Evolutionary conservation across 2,888 invertebrate genomes (phyloP).

Genomic region (Pammene aurita): DNA sequence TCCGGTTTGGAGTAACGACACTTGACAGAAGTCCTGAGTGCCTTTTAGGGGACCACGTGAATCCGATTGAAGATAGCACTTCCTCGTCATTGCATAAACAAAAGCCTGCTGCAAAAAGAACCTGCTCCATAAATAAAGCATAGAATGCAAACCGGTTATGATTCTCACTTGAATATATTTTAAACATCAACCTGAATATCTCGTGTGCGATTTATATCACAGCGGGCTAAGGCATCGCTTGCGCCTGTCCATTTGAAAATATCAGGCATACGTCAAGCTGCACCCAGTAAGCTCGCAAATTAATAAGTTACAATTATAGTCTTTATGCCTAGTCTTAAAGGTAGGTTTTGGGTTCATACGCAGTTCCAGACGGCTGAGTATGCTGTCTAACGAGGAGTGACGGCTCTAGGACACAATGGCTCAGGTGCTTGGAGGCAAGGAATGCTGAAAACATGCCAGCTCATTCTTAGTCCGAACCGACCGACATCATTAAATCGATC

Average conservation of each 20-base stretch:
- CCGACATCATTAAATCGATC: constrained; percentile 30
- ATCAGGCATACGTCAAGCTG: constrained; percentile 59
- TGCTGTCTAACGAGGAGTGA: constrained; percentile 62
- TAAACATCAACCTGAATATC: constrained; percentile 52
- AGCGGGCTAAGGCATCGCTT: constrained; percentile 59
- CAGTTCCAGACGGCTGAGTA: constrained; percentile 56
- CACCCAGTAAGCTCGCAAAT: constrained; percentile 37
- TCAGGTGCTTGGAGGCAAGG: constrained; percentile 58
- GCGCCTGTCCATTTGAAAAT: constrained; percentile 61
- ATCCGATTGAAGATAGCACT: constrained; percentile 29
- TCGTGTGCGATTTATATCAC: constrained; percentile 59
- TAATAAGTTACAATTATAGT: constrained; percentile 44
- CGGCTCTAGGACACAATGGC: constrained; percentile 64
- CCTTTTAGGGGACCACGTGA: constrained; percentile 26
- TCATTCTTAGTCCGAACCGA: constrained; percentile 34
- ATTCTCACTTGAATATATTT: constrained; percentile 42
- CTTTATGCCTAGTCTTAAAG: constrained; percentile 48
- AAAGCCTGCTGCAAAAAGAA: constrained; percentile 10
- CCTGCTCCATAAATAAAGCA: constrained; percentile 11
- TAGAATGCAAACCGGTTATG: constrained; percentile 22
- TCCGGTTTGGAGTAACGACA: constrained; percentile 53
- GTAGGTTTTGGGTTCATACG: constrained; percentile 48
- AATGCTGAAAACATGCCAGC: constrained; percentile 47
- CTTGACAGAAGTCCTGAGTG: constrained; percentile 40
- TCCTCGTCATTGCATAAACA: constrained; percentile 25